phyloP scores from a whole-genome alignment of 2,888 invertebrate species.

The Caenorhabditis sp. region DNA sequence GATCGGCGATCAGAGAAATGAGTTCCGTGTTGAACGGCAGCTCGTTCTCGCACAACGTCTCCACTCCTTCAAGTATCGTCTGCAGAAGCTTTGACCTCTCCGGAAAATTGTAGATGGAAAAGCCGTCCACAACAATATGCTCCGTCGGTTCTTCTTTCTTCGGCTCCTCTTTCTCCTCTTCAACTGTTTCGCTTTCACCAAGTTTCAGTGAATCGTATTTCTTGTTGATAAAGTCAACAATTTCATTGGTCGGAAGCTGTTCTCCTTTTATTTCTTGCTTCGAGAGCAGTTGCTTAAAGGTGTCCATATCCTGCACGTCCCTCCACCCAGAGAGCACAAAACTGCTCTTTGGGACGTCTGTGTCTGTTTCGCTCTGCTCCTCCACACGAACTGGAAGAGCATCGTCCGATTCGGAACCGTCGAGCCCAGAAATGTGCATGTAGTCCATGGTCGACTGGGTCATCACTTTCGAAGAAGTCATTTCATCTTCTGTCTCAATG shows the following conservation, averaged over 20 bases:
- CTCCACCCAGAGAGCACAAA: slow-evolving; percentile 65
- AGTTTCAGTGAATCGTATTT: slow-evolving; percentile 36
- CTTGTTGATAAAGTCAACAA: slow-evolving; percentile 24
- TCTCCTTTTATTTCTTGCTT: slow-evolving; percentile 50
- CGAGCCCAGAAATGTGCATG: slow-evolving; percentile 73
- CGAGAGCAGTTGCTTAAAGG: slow-evolving; percentile 33
- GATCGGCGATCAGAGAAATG: slow-evolving; percentile 87
- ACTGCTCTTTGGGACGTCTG: slow-evolving; percentile 51
- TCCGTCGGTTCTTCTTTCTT: no score
- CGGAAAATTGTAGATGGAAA: slow-evolving; percentile 47
- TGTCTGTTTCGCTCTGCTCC: slow-evolving; percentile 53
- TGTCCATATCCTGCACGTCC: slow-evolving; percentile 46
- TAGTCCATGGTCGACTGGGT: slow-evolving; percentile 73
- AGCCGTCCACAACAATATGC: slow-evolving; percentile 41
- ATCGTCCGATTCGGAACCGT: slow-evolving; percentile 64
- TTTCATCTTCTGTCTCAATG: slow-evolving; percentile 51
- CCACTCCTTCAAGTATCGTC: slow-evolving; percentile 54
- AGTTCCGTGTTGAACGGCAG: slow-evolving; percentile 66
- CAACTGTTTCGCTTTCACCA: slow-evolving; percentile 28
- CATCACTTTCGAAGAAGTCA: slow-evolving; percentile 63
- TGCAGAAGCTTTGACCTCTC: slow-evolving; percentile 57
- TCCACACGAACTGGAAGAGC: slow-evolving; percentile 35
- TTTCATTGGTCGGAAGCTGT: neutral
- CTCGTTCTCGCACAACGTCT: slow-evolving; percentile 56
- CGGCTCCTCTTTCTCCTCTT: slow-evolving; percentile 17